Evolutionary conservation across 2,888 invertebrate species (phyloP), one percentile per base, ranked within the genome.

Genomic region (Sminthurides aquaticus): DNA sequence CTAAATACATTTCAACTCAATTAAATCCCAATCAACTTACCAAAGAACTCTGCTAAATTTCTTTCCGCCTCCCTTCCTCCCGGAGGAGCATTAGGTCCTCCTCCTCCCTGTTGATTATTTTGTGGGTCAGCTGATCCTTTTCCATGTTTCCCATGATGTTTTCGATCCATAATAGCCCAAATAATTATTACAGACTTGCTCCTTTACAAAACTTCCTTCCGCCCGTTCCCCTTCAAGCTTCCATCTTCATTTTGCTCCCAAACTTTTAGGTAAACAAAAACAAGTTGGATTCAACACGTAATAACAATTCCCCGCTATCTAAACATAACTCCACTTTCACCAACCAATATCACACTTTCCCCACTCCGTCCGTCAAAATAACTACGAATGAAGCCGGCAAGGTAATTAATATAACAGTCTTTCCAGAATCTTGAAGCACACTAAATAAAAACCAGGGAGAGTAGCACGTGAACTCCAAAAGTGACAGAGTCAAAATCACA

Each of bases 31-130:
- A 15, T 22, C 20, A 5, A 52, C 55, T 62, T 60, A 66, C 66
- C 66, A 58, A 66, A 62, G 8, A 66, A 34, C 59, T 66, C 66
- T 26, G 66, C 66, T 11, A 66, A 57, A 55, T 66, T 66, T 18
- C 52, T 62, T 54, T 66, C 66, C 8, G 58, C 59, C 5, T 52
- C 22, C 20, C 52, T 15, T 15, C 22, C 52, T 15, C 20, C 18
- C 20, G 15, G 11, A 18, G 8, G 22, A 20, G 15, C 52, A 15
- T 20, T 52, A 5, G 18, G 52, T 5, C 15, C 52, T 43, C 60
- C 34, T 29, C 60, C 64, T 59, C 27, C 59, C n/a, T n/a, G n/a
- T n/a, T n/a, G n/a, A n/a, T n/a, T n/a, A n/a, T n/a, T n/a, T n/a
- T n/a, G n/a, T n/a, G n/a, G n/a, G n/a, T 27, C 59, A 8, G 52